A percentile compares a stretch with the other conserved stretches of the same genome.
phyloP scores from a whole-genome alignment of 2,113 vertebrate genomes.

The Epinephelus cyanopodus region DNA sequence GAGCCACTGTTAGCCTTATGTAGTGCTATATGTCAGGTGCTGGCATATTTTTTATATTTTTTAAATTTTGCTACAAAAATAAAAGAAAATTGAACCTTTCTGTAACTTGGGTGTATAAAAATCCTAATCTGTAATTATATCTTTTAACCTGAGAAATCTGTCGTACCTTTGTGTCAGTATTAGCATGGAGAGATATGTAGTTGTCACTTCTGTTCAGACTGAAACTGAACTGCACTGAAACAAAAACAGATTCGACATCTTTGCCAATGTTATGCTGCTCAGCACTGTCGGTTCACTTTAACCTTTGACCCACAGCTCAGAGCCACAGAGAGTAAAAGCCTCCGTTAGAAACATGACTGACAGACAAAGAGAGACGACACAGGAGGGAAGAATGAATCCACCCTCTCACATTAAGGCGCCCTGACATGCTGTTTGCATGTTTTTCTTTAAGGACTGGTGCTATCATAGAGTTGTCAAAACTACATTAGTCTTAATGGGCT shows the following conservation, averaged over 20 bases:
- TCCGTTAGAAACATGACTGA: neutral
- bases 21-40: too few species aligned
- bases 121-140: neutral
- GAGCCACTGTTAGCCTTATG: too few species aligned
- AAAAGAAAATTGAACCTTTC: too few species aligned
- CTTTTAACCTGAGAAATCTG: neutral
- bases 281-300: neutral
- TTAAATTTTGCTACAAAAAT: too few species aligned
- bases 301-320: neutral
- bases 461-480: conserved; percentile 27
- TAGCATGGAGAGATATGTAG: neutral
- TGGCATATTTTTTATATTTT: too few species aligned
- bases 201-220: neutral
- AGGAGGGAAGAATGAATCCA: neutral
- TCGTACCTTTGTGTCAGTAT: neutral
- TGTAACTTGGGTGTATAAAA: too few species aligned
- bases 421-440: neutral
- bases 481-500: conserved; percentile 52
- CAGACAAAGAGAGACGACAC: neutral
- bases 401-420: neutral
- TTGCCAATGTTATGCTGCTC: neutral
- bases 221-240: neutral
- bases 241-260: neutral
- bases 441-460: neutral
- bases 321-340: neutral